Evolutionary conservation across 2,113 vertebrate genomes (phyloP).

Genomic region (Actenoides lindsayi): DNA sequence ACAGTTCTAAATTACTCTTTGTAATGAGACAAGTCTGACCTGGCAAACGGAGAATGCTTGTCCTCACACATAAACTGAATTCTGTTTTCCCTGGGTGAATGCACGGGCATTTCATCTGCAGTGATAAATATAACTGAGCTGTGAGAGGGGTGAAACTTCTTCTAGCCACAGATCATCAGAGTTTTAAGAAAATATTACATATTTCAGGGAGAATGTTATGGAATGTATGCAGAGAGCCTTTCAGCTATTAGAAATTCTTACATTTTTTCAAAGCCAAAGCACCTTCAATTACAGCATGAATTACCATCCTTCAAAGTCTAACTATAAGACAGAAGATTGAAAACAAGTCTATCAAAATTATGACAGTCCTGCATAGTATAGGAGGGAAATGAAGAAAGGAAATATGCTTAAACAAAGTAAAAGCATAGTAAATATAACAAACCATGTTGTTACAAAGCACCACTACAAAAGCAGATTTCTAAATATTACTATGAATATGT

Average conservation of each 20-base stretch:
- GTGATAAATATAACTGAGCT: background rate
- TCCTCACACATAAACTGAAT: background rate
- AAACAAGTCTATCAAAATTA: background rate
- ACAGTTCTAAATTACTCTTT: background rate
- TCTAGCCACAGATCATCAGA: background rate
- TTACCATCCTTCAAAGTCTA: background rate
- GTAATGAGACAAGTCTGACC: background rate
- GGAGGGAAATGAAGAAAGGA: accelerated
- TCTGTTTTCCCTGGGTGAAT: background rate
- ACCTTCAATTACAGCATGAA: background rate
- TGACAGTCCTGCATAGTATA: background rate
- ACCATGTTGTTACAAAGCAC: background rate
- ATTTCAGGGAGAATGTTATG: background rate
- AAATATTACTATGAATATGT: background rate
- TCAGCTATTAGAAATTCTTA: background rate
- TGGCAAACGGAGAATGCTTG: background rate
- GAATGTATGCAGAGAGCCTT: background rate
- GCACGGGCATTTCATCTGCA: background rate
- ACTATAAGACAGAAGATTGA: background rate
- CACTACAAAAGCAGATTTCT: background rate
- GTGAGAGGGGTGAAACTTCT: background rate
- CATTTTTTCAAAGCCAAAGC: background rate
- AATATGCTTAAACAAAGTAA: background rate
- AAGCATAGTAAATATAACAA: background rate
- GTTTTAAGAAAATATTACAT: background rate